Conservation (phyloP, 2,113 vertebrate genomes). For the Gulo gulo region DNA sequence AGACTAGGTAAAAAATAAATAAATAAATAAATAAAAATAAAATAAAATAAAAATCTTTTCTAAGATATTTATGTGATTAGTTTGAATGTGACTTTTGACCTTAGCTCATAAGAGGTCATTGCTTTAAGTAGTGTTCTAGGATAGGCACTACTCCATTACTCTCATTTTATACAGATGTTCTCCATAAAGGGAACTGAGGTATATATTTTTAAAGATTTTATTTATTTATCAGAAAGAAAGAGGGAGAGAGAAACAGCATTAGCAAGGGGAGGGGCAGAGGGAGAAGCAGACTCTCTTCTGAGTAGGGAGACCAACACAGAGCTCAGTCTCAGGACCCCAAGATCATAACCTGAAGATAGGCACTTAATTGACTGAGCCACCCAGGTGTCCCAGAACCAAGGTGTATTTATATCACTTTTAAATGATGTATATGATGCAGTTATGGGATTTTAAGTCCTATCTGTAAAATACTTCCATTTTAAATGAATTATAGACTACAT, state of each 20-base stretch:
- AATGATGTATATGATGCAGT: not conserved
- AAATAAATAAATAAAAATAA: too few relatives aligned
- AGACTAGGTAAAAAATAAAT: not conserved
- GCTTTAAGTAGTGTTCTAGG: not conserved
- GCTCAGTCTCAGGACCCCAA: not conserved
- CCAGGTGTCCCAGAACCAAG: not conserved
- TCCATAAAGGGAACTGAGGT: not conserved
- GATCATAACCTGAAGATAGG: not conserved
- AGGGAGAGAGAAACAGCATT: not conserved
- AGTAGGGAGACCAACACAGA: not conserved
- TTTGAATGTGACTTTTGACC: not conserved
- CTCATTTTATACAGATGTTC: not conserved
- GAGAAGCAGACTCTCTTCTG: not conserved
- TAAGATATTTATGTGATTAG: not conserved
- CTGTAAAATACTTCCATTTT: not conserved
- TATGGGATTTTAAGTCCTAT: not conserved
- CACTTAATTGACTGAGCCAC: not conserved
- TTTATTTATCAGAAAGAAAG: not conserved
- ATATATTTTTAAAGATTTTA: not conserved
- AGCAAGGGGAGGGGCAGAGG: not conserved
- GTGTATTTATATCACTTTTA: not conserved
- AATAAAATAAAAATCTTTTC: not conserved
- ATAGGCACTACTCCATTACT: not conserved
- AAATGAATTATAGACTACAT: not conserved
- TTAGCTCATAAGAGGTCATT: not conserved